Base-by-base conservation (phyloP, 2,888 invertebrate genomes). In the Pterobdella sp. region DNA sequence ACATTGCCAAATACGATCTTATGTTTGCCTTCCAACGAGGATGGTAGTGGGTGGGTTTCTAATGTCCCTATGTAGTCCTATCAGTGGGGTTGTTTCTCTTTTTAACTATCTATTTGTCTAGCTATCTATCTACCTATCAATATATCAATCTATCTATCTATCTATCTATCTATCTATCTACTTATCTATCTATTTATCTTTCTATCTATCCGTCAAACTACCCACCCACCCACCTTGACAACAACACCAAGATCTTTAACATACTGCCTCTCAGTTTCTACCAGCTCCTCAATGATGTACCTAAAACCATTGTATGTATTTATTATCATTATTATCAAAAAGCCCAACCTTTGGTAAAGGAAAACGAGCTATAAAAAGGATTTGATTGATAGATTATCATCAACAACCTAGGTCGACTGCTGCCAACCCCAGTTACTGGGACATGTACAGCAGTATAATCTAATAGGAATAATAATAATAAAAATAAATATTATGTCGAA, bases 1-100 rank as follows among this genome's bases (percentile, higher is more conserved):
- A 98, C 90, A 85, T 98, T 98, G 73, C 95, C 95, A 84, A 98
- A 98, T 74, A 98, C 91, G 88, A 98, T 93, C 83, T 94, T 92
- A 82, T 94, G 93, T 81, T 95, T 94, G 74, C 95, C 94, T 65
- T 80, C 80, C 78, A 85, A 42, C 18, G 42, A 42, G 7, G 42
- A 42, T 42, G 42, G 42, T 42, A 18, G 42, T 42, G 42, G 42
- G 7, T 7, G 42, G 7, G 42, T 7, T 42, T 7, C 10, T 42
- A 18, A 42, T 7, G 42, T n/a, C n/a, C n/a, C n/a, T n/a, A n/a
- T n/a, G 42, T 42, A 42, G 42, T 42, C 7, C 42, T 42, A 18
- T 7, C 18, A 14, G 42, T 42, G 42, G 42, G 7, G 42, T 7
- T 42, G 42, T 18, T 42, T 7, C 7, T 22, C 7, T 14, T 14